These are phyloP conservation scores for Hofmannophila pseudospretella DNA, from an alignment of 2,888 invertebrate species.

Conservation along the genomic window DNA sequence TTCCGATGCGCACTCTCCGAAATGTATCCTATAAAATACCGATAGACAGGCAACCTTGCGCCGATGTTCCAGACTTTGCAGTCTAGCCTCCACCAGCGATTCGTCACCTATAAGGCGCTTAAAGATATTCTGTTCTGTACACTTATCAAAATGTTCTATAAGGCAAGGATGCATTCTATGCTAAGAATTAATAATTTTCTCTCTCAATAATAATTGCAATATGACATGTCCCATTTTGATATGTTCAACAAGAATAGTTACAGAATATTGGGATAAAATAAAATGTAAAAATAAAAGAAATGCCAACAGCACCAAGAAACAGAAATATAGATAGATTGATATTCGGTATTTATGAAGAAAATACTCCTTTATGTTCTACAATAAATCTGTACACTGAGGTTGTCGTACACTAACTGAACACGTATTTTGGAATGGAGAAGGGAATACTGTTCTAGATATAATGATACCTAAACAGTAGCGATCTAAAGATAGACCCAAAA, in stretches of 20 bases:
- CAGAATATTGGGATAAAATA: not conserved
- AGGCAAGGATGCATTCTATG: constrained; percentile 62
- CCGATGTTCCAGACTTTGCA: no score
- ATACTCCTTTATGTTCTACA: no score
- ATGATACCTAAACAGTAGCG: not conserved
- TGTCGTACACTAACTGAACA: constrained; percentile 18
- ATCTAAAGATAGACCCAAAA: no score
- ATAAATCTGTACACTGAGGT: no score
- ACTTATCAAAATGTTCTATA: no score
- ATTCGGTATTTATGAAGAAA: no score
- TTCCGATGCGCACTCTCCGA: no score
- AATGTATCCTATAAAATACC: no score
- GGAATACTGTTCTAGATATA: constrained; percentile 3
- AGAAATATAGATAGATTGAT: not conserved
- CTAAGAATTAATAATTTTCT: constrained; percentile 19
- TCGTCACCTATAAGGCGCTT: no score
- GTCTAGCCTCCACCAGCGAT: no score
- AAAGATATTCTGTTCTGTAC: no score
- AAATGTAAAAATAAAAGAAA: constrained; percentile 15
- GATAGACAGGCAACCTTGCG: no score
- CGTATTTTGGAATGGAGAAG: constrained; percentile 42
- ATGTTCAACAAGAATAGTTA: not conserved
- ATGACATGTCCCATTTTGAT: constrained; percentile 1
- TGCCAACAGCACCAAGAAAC: constrained; percentile 35
- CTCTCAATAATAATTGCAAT: not conserved